Base-by-base conservation (phyloP, 1,140 invertebrate genomes). In the Calephelis nemesis region DNA sequence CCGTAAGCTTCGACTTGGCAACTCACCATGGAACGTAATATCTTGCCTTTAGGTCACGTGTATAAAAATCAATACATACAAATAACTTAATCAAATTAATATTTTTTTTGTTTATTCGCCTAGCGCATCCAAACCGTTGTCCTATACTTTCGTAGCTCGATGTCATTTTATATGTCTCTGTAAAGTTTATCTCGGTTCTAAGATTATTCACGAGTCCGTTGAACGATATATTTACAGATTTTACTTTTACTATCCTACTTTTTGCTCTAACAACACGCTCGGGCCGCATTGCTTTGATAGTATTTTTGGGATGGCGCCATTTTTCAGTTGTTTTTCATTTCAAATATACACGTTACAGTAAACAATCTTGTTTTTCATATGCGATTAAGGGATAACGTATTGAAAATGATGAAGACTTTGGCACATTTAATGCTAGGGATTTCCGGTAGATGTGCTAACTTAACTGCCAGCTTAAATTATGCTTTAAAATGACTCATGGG, bases 191-290 rank as follows among this genome's bases (percentile, higher is more conserved):
- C 80, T 81, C 64, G 54, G 74, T 69, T 78, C 77, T 78, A 76
- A 83, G 78, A 86, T 87, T 85, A 88, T 85, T 86, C 83, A 85
- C 81, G 76, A 76, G 80, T 74, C 72, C 83, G 87, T 78, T 87
- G 85, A 89, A 75, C 84, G 85, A 89, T 87, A 89, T 89, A 87
- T 86, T 83, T 81, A 84, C 76, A 78, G 77, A 78, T 80, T 81
- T 83, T 84, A 82, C 79, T 79, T 82, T 76, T 78, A 78, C 81
- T 71, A 80, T 78, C 76, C 66, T 72, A 70, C 74, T 82, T 78
- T 83, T 83, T 77, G 73, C 76, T 76, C 67, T 72, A 75, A 75
- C 72, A 75, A 77, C 73, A 77, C 72, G 74, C 74, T 75, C 73
- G 70, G 74, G 65, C 73, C 74, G 71, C 75, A 72, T 75, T 72